phyloP scores from a whole-genome alignment of 1,140 invertebrate genomes.

The Conopomorpha cramerella region DNA sequence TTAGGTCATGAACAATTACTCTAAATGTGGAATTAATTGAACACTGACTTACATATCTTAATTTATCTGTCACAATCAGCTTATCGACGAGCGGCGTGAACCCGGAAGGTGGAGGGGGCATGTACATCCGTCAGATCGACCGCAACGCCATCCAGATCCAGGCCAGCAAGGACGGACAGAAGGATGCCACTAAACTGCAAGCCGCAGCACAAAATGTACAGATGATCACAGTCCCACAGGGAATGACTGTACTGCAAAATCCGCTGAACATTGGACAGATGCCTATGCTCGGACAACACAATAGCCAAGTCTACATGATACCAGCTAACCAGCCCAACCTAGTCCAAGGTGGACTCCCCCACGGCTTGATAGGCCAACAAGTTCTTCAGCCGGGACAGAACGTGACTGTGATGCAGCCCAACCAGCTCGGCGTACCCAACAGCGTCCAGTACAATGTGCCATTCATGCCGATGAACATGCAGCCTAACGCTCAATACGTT shows the following conservation, averaged over 20 bases:
- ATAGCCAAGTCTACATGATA: conserved; percentile 53
- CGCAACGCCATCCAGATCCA: conserved; percentile 46
- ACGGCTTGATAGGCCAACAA: conserved; percentile 34
- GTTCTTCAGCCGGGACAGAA: conserved; percentile 41
- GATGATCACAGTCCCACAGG: conserved; percentile 48
- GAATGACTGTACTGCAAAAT: conserved; percentile 48
- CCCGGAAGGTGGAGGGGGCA: conserved; percentile 37
- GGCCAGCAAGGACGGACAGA: conserved; percentile 34
- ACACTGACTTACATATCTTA: too few relatives aligned
- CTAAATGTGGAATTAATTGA: too few relatives aligned
- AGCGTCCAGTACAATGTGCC: conserved; percentile 47
- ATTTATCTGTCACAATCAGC: too few relatives aligned
- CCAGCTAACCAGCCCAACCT: conserved; percentile 39
- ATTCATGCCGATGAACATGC: conserved; percentile 46
- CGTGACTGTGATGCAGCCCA: conserved; percentile 46
- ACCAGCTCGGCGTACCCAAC: conserved; percentile 33
- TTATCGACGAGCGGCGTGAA: conserved; percentile 28
- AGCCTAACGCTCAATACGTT: conserved; percentile 39
- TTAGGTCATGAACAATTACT: too few relatives aligned
- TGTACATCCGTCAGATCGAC: conserved; percentile 48
- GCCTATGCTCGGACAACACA: conserved; percentile 39
- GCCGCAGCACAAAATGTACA: conserved; percentile 40
- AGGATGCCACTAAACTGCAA: conserved; percentile 37
- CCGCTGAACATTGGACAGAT: conserved; percentile 43
- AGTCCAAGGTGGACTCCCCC: conserved; percentile 28